Base-by-base conservation (phyloP, 2,888 invertebrate species). In the Eudemis profundana region DNA sequence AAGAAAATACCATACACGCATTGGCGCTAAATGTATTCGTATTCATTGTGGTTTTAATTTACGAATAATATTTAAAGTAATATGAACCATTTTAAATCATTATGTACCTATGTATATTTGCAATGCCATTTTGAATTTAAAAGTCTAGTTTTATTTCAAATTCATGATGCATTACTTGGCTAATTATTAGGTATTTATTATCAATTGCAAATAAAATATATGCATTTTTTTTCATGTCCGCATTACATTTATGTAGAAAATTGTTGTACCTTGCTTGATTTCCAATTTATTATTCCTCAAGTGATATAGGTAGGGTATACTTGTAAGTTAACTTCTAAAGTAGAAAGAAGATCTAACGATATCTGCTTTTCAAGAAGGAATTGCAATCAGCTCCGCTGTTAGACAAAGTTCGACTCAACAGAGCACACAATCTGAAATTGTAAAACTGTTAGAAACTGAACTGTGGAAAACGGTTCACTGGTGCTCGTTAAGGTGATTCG, bases 361-460 rank as follows among this genome's bases (percentile, higher is more conserved):
- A 53, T 59, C 27, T 60, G 84, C 79, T 85, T 82, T 81, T 72
- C 69, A 79, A 81, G 76, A 82, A 80, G 78, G 79, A 83, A 77
- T 84, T 79, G 84, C 89, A 89, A 88, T 89, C 88, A 89, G 81
- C 82, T 89, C 88, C 88, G 81, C 82, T 85, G 83, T 84, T 86
- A 84, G 86, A 86, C 84, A 85, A 89, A 89, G 84, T 90, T 89
- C 71, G 74, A 78, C 72, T 82, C 78, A 77, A 74, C 75, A 75
- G 75, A 85, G 82, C 82, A 84, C 73, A 73, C 82, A 82, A 84
- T 84, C 84, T 86, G 76, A 82, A 84, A 87, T 83, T 83, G 82
- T 70, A 78, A 66, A 83, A 82, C 81, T 85, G 81, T 85, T 86
- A 83, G 81, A 79, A 86, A 86, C 80, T 85, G 79, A 78, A 78